Base-by-base conservation (phyloP, 2,797 vertebrate species). In the Phrynocephalus guinanensis region DNA sequence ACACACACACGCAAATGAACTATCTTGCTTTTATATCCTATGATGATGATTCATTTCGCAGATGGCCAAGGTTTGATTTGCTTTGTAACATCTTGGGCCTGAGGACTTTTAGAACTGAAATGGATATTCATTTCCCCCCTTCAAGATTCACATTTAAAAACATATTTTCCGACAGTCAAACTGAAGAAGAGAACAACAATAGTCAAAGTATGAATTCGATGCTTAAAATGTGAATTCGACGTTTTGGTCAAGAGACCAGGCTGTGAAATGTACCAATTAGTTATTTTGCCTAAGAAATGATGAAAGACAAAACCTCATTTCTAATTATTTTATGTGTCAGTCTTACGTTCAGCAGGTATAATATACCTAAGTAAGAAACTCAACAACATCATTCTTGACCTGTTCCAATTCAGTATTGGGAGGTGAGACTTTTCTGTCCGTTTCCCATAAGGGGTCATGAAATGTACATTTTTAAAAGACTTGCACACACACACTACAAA, bases 21-120 rank as follows among this genome's bases (percentile, higher is more conserved):
- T 28, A 96, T 96, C 95, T 91, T 94, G 91, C 83, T 92, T 83
- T 90, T 91, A 93, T 91, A 86, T 91, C 84, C 90, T 94, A 85
- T 28, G 33, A 76, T 76, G 82, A 81, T 92, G 94, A 94, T 95
- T 92, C 92, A 93, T 90, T 60, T 82, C 92, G 91, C 94, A 96
- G 94, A 95, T 28, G 10, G 50, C 20, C 26, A 30, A 38, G 52
- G 7, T 78, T 18, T 50, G 38, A 90, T 95, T 93, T 85, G 38
- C 38, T 44, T 44, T 83, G 84, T 87, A 48, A 90, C 90, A 94
- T 96, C 86, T 94, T 93, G 89, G 79, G 89, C 93, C 90, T 87
- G 60, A 90, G 83, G 88, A 92, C 78, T 15, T 83, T 70, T 91
- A 1, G 52, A 86, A 66, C 0, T 30, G 44, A 92, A 92, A 85